Percentiles rank a stretch among this genome's conserved stretches.
Evolutionary conservation across 2,113 vertebrate genomes (phyloP).

Genomic region (Phoenicopterus ruber): DNA sequence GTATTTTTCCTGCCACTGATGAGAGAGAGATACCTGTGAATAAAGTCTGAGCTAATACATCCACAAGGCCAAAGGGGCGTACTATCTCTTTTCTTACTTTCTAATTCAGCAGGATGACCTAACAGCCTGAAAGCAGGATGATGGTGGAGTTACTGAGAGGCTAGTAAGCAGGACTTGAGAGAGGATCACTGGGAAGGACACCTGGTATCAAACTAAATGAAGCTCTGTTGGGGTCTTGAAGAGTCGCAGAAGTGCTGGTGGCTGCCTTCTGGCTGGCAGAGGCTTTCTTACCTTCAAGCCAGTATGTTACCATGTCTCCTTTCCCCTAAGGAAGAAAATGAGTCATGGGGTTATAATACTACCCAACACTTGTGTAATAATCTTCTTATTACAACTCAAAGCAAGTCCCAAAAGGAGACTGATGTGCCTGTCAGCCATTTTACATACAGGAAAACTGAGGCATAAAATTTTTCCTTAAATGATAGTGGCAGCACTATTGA

Average conservation of each 20-base stretch:
- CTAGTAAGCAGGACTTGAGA: conserved; percentile 50
- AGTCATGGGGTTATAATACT: neutral
- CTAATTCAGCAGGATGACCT: neutral
- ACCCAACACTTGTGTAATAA: neutral
- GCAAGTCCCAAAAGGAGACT: neutral
- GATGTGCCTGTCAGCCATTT: neutral
- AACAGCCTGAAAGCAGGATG: neutral
- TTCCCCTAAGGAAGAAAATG: conserved; percentile 73
- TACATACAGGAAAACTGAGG: neutral
- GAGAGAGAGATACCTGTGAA: neutral
- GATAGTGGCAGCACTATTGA: neutral
- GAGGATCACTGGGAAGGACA: conserved; percentile 38
- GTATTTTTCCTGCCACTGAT: neutral
- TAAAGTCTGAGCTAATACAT: neutral
- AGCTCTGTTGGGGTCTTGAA: conserved; percentile 26
- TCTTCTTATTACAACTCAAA: neutral
- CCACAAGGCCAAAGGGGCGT: neutral
- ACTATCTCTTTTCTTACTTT: neutral
- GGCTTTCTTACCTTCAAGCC: conserved; percentile 79
- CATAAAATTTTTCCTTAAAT: neutral
- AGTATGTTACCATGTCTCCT: conserved; percentile 86
- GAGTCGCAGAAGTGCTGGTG: neutral
- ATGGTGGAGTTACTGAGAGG: neutral
- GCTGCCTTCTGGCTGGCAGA: conserved; percentile 14
- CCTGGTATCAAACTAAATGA: conserved; percentile 66